Base-by-base conservation (phyloP, 2,888 invertebrate genomes). In the Nephrotoma flavescens region DNA sequence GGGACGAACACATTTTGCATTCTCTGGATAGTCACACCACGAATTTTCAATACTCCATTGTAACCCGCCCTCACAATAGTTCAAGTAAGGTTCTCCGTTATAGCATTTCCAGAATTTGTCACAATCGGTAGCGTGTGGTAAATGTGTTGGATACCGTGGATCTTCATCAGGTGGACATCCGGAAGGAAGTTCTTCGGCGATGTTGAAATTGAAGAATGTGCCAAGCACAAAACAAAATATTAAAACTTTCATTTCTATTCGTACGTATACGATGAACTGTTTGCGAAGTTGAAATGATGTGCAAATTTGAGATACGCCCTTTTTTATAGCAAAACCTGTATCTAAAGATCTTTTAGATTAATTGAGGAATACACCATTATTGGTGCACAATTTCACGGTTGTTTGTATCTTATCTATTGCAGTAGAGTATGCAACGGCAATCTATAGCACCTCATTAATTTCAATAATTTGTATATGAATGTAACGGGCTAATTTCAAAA, bases 61-160 rank as follows among this genome's bases (percentile, higher is more conserved):
- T 52, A 87, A 47, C 9, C 87, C 88, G 0, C 57, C 57, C 5
- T 85, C 71, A 45, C 88, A 88, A 6, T 85, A n/a, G 6, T 87
- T 42, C n/a, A 85, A 86, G 52, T 85, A 47, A 0, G 83, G 86
- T 15, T 86, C 71, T 0, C 88, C 88, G 19, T 87, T 41, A 11
- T 85, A 71, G 19, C 88, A 88, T 19, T 87, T 84, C 41, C 86
- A 87, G 45, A 88, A 88, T 86, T 87, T 86, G 4, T 41, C 44
- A 85, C 88, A 88, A 52, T 87, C 84, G 4, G 86, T 44, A 7
- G 83, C 44, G 86, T 87, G 87, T 7, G 87, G 84, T 57, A 87
- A 83, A 83, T 83, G 83, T 31, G 47, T 86, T 41, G 47, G 47
- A n/a, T 86, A 47, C 6, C 41, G 47, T 86, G 31, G 45, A 52